These are phyloP conservation scores for Drosophila funebris DNA, from an alignment of 1,140 invertebrate species.

Conservation along the genomic window DNA sequence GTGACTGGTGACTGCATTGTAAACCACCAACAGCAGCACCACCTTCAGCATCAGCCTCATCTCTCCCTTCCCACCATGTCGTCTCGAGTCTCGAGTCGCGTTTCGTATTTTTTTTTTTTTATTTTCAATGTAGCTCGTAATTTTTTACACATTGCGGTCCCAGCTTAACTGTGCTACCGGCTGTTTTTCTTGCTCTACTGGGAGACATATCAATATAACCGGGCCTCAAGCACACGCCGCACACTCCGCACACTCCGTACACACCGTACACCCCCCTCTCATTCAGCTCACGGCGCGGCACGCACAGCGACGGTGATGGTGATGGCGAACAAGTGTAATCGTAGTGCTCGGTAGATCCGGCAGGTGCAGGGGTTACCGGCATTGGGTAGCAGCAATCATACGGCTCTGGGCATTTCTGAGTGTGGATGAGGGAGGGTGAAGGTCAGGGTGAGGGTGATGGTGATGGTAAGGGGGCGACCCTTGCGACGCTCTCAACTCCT, in stretches of 20 bases:
- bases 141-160: conserved; percentile 82
- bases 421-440: neutral
- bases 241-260: conserved; percentile 4
- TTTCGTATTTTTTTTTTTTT: conserved; percentile 16
- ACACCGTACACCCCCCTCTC: neutral
- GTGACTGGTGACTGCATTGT: neutral
- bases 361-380: conserved; percentile 3
- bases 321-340: conserved; percentile 62
- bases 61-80: neutral
- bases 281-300: conserved; percentile 12
- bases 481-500: conserved; percentile 27
- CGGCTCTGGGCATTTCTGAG: conserved; percentile 27
- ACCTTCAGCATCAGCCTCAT: conserved; percentile 3
- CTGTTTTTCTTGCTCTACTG: conserved; percentile 73
- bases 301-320: neutral
- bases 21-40: conserved; percentile 6
- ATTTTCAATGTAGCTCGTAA: conserved; percentile 70
- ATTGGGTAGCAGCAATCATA: conserved; percentile 59
- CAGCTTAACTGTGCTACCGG: conserved; percentile 68
- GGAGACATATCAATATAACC: conserved; percentile 80
- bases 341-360: conserved; percentile 17
- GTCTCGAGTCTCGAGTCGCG: neutral
- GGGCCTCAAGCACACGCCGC: conserved; percentile 24
- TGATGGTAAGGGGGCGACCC: conserved; percentile 15
- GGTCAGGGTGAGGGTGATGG: neutral